Conservation (phyloP, 1,140 invertebrate species). For the Cotesia typhae region DNA sequence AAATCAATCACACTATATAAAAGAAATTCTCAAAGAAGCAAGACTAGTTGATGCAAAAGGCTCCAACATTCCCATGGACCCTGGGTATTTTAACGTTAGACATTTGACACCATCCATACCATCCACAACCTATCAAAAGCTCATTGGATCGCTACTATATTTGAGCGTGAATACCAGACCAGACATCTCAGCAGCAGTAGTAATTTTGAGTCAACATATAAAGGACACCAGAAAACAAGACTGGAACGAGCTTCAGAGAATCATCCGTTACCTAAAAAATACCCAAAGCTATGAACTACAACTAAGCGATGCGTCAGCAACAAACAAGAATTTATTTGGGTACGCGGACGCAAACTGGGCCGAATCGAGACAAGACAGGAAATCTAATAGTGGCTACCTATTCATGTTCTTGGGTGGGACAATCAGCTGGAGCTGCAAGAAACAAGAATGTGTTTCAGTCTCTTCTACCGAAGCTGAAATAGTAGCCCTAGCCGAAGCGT, state of each 20-base stretch:
- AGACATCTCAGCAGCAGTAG: slow-evolving; percentile 50
- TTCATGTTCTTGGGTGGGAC: slow-evolving; percentile 40
- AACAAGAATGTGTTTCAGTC: slow-evolving; percentile 36
- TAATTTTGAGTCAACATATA: slow-evolving; percentile 41
- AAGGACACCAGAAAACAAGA: slow-evolving; percentile 39
- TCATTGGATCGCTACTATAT: slow-evolving; percentile 38
- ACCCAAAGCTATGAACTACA: slow-evolving; percentile 33
- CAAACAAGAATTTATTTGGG: slow-evolving; percentile 13
- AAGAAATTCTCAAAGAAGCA: too few relatives aligned
- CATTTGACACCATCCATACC: slow-evolving; percentile 8
- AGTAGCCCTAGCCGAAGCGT: slow-evolving; percentile 33
- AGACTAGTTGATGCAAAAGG: slow-evolving; percentile 34
- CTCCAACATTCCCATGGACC: too few relatives aligned
- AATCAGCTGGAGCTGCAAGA: slow-evolving; percentile 35
- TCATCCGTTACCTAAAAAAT: slow-evolving; percentile 48
- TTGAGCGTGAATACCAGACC: slow-evolving; percentile 35
- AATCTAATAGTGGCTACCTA: slow-evolving; percentile 50
- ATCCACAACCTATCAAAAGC: slow-evolving; percentile 29
- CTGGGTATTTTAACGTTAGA: too few relatives aligned
- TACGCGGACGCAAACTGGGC: slow-evolving; percentile 51
- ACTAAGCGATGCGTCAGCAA: slow-evolving; percentile 28
- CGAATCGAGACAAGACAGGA: slow-evolving; percentile 42
- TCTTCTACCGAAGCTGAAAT: slow-evolving; percentile 38
- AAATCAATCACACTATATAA: too few relatives aligned
- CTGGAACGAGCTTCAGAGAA: slow-evolving; percentile 43